Evolutionary conservation across 2,113 vertebrate genomes (phyloP).

Genomic region (Craseonycteris thonglongyai): DNA sequence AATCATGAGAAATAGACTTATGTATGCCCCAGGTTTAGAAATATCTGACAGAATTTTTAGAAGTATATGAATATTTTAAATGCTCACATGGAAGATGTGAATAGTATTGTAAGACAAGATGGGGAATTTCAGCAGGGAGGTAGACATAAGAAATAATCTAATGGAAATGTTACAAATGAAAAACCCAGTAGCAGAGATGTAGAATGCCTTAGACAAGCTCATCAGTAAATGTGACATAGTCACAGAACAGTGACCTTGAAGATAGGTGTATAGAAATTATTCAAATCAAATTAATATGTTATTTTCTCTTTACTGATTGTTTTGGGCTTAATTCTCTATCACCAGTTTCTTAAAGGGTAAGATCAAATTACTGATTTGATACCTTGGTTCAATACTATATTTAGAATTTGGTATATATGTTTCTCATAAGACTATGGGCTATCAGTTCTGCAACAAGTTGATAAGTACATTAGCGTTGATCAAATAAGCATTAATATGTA

Average conservation of each 20-base stretch:
- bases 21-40: neutral
- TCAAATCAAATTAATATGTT: neutral
- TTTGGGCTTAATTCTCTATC: neutral
- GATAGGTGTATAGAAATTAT: neutral
- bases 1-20: neutral
- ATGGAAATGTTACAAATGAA: neutral
- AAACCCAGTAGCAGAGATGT: neutral
- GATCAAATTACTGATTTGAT: neutral
- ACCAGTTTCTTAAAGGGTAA: neutral
- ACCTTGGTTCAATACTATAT: neutral
- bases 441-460: neutral
- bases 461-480: neutral
- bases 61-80: neutral
- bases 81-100: neutral
- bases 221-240: neutral
- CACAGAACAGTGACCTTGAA: neutral
- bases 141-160: neutral
- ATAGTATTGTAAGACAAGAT: neutral
- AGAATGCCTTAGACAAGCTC: neutral
- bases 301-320: neutral
- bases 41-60: neutral
- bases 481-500: neutral
- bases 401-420: neutral
- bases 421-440: neutral
- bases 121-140: neutral